Evolutionary conservation across 2,113 vertebrate genomes (phyloP).

Genomic region (Hipposideros armiger): DNA sequence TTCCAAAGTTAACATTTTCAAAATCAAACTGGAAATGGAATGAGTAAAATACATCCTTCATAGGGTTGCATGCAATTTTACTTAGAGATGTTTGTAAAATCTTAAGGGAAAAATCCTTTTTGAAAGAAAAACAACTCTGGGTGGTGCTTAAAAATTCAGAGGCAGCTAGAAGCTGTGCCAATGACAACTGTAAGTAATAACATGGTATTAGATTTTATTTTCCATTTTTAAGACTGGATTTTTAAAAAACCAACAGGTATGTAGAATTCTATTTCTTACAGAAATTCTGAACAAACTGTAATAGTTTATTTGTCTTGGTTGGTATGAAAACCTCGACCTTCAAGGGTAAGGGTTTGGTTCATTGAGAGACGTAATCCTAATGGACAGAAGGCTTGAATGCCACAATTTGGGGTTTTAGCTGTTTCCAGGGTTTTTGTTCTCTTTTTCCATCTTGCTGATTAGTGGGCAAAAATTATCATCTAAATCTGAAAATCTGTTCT

Average conservation of each 20-base stretch:
- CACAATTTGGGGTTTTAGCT: constrained; percentile 42
- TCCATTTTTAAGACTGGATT: constrained; percentile 70
- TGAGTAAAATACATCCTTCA: constrained; percentile 47
- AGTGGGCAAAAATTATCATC: constrained; percentile 17
- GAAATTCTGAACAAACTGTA: constrained; percentile 32
- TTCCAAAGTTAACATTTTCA: neutral
- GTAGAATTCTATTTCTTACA: constrained; percentile 67
- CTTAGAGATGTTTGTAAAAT: constrained; percentile 64
- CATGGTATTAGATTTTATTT: constrained; percentile 74
- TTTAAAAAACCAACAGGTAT: constrained; percentile 69
- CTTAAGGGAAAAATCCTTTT: constrained; percentile 54
- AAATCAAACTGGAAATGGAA: constrained; percentile 30
- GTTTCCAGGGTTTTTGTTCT: constrained; percentile 69
- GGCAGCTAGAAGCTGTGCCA: constrained; percentile 67
- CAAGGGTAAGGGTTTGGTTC: constrained; percentile 42
- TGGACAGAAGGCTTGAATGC: neutral
- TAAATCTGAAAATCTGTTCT: constrained; percentile 62
- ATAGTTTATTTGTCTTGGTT: constrained; percentile 65
- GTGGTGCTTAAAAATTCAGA: constrained; percentile 68
- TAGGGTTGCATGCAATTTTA: constrained; percentile 14
- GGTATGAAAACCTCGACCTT: constrained; percentile 24
- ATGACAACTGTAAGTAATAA: constrained; percentile 75
- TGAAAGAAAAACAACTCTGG: constrained; percentile 71
- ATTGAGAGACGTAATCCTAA: constrained; percentile 3
- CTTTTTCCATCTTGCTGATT: constrained; percentile 31